Evolutionary conservation across 2,797 vertebrate genomes (phyloP).

Genomic region (Hyperoplus lanceolatus): DNA sequence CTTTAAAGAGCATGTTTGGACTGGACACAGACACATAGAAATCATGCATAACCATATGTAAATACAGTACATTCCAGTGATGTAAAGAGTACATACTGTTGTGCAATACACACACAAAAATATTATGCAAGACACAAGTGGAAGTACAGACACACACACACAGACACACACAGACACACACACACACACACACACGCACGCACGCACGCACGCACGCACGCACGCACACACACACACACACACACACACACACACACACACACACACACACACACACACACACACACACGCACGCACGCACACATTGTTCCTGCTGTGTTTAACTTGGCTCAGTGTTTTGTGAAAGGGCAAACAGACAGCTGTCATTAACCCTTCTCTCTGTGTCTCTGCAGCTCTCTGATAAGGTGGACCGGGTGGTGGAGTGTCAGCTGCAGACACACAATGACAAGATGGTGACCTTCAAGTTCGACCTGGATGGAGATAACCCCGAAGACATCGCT

Average conservation of each 20-base stretch:
- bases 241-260: neutral
- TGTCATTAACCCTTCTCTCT: conserved; percentile 10
- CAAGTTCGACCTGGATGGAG: conserved; percentile 97
- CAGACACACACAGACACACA: too few relatives aligned
- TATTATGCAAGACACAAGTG: too few relatives aligned
- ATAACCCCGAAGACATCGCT: conserved; percentile 96
- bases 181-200: too few relatives aligned
- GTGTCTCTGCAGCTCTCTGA: conserved; percentile 90
- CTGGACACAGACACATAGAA: conserved; percentile 47
- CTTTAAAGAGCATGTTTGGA: conserved; percentile 47
- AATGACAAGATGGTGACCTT: conserved; percentile 99
- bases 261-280: neutral
- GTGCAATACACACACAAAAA: too few relatives aligned
- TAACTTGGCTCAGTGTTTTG: neutral
- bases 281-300: conserved; percentile 6
- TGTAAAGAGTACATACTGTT: neutral
- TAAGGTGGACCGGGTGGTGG: conserved; percentile 95
- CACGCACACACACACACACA: too few relatives aligned
- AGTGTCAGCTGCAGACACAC: conserved; percentile 98
- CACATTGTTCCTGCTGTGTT: conserved; percentile 14
- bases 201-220: too few relatives aligned
- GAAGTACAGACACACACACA: too few relatives aligned
- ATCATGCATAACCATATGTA: conserved; percentile 32
- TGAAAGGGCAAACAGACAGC: conserved; percentile 26
- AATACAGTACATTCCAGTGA: neutral